Evolutionary conservation across 2,113 vertebrate species (phyloP), one percentile per base, ranked within the genome.

Genomic region (Nematolebias whitei): DNA sequence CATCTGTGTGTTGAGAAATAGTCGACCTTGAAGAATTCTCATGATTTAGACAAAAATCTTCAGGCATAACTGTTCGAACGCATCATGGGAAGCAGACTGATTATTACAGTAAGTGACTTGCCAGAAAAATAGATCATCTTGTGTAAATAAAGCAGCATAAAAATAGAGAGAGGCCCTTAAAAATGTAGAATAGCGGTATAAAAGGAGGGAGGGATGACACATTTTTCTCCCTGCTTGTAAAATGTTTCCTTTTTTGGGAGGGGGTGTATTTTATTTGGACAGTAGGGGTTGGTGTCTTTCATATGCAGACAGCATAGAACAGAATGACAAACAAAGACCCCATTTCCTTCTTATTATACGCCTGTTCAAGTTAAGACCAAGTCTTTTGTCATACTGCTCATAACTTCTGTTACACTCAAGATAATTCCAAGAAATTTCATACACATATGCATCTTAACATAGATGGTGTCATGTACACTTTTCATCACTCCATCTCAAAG

Each of bases 211-310:
- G 50, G 66, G 75, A 63, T 75, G 61, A 76, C 66, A 74, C 66
- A 82, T 75, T 78, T 79, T 69, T 76, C 71, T 78, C 76, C 58
- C 78, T 78, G 68, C 69, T 63, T 80, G 76, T 80, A 77, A 86
- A 85, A 70, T 71, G 19, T 66, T 60, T 62, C 64, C 41, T 75
- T 52, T 79, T 68, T 71, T 57, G 18, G 2, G 23, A 10, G 19
- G 24, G 44, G 18, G 16, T 22, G 39, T 18, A 44, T 51, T 52
- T 55, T 68, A 74, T 26, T n/a, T 12, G 75, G 74, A 50, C 43
- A 58, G 53, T 70, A 71, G 22, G 66, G 44, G 61, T 24, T 14
- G 50, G 38, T 4, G 29, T 35, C 39, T 26, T 40, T 43, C 56
- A 67, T 68, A 22, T 49, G 23, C 47, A 58, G 57, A 76, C 68